A percentile compares a stretch with the other conserved stretches of the same genome.
These are phyloP conservation scores for Drosophila macrospina DNA, from an alignment of 2,888 invertebrate genomes.

Conservation along the genomic window DNA sequence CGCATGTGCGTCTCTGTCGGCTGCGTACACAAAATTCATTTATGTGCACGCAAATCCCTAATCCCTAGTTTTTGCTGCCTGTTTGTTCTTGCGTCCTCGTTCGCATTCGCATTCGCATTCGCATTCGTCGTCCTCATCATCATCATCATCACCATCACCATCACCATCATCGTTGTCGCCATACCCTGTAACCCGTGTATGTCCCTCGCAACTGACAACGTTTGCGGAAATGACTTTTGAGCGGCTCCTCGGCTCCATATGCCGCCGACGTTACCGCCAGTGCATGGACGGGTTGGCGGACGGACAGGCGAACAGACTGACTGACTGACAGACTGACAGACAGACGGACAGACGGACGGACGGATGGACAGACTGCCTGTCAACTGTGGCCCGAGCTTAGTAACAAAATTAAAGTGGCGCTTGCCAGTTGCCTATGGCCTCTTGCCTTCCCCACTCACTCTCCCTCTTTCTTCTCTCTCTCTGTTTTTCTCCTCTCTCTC, in stretches of 20 bases:
- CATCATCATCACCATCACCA: neutral
- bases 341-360: constrained; percentile 1
- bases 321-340: constrained; percentile 25
- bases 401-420: constrained; percentile 78
- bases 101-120: neutral
- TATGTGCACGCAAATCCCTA: constrained; percentile 81
- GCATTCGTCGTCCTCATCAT: constrained; percentile 13
- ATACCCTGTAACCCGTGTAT: constrained; percentile 4
- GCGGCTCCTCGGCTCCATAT: constrained; percentile 71
- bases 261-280: constrained; percentile 35
- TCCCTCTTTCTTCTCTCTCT: neutral
- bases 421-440: constrained; percentile 39
- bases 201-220: constrained; percentile 67
- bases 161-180: constrained; percentile 9
- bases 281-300: neutral
- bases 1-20: constrained; percentile 37
- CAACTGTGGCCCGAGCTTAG: constrained; percentile 66
- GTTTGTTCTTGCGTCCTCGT: constrained; percentile 56
- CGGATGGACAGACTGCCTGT: constrained; percentile 33
- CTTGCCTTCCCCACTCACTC: constrained; percentile 6
- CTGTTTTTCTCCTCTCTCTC: neutral
- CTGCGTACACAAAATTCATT: constrained; percentile 80
- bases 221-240: constrained; percentile 81
- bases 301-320: constrained; percentile 1
- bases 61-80: constrained; percentile 77